phyloP scores from a whole-genome alignment of 2,888 invertebrate species.

The Uropetala carovei region DNA sequence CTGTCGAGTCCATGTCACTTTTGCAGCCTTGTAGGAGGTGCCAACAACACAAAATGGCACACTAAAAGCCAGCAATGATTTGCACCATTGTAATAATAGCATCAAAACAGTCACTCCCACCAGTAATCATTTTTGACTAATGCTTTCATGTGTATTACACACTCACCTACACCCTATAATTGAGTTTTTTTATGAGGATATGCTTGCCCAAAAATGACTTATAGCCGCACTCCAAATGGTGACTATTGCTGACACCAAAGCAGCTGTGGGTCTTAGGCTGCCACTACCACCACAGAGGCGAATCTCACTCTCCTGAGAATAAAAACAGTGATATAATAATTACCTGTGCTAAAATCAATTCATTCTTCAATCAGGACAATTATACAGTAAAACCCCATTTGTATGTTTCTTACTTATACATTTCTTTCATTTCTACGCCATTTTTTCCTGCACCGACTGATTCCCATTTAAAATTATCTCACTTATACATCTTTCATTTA shows the following conservation, averaged over 20 bases:
- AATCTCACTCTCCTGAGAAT: constrained; percentile 75
- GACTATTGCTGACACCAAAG: constrained; percentile 26
- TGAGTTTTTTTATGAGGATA: constrained; percentile 54
- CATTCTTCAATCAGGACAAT: too few relatives aligned
- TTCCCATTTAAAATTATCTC: too few relatives aligned
- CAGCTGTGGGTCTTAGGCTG: constrained; percentile 38
- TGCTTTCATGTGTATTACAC: constrained; percentile 50
- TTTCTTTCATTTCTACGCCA: too few relatives aligned
- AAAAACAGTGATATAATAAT: constrained; percentile 60
- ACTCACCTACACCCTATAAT: constrained; percentile 39
- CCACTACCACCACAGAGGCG: constrained; percentile 73
- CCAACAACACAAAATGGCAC: constrained; percentile 63
- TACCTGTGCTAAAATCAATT: constrained; percentile 77
- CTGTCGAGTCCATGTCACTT: constrained; percentile 54
- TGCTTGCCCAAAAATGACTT: constrained; percentile 45
- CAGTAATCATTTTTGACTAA: constrained; percentile 48
- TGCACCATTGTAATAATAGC: constrained; percentile 61
- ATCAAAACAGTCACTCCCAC: constrained; percentile 63
- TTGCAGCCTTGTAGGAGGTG: constrained; percentile 61
- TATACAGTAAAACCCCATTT: too few relatives aligned
- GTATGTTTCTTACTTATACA: too few relatives aligned
- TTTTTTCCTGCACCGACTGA: too few relatives aligned
- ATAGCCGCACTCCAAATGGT: constrained; percentile 50
- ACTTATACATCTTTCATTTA: too few relatives aligned
- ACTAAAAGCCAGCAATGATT: constrained; percentile 61